Evolutionary conservation across 1,140 invertebrate genomes (phyloP).

Genomic region (Halictus rubicundus): DNA sequence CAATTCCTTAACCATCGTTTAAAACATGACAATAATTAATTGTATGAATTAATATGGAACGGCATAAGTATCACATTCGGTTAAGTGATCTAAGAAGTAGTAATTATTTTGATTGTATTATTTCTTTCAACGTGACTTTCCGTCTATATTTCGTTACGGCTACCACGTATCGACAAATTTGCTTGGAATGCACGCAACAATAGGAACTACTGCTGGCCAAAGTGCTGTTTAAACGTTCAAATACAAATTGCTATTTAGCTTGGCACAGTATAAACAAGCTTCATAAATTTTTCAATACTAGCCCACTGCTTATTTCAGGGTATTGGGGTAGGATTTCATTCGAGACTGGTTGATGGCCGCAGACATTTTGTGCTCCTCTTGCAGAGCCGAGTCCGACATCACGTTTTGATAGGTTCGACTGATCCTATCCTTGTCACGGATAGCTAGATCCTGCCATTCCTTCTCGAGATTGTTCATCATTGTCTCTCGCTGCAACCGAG

Average conservation of each 20-base stretch:
- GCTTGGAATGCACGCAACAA: neutral
- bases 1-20: neutral
- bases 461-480: constrained; percentile 69
- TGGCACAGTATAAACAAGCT: constrained; percentile 5
- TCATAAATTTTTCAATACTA: neutral
- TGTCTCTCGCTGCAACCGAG: constrained; percentile 55
- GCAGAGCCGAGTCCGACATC: constrained; percentile 51
- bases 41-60: neutral
- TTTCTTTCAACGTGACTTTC: neutral
- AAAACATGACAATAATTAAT: neutral
- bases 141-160: neutral
- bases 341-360: constrained; percentile 11
- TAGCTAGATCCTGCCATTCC: constrained; percentile 71
- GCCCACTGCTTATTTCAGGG: neutral
- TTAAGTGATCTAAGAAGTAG: too few relatives aligned
- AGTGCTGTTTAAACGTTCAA: neutral
- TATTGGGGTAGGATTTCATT: constrained; percentile 1
- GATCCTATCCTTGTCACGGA: constrained; percentile 71
- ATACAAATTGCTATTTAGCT: neutral
- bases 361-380: constrained; percentile 55
- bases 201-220: neutral
- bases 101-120: neutral
- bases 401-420: constrained; percentile 60
- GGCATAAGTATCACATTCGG: neutral
- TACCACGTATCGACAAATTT: neutral